Evolutionary conservation across 2,113 vertebrate species (phyloP), one percentile per base, ranked within the genome.

Genomic region (Charadrius vociferus): DNA sequence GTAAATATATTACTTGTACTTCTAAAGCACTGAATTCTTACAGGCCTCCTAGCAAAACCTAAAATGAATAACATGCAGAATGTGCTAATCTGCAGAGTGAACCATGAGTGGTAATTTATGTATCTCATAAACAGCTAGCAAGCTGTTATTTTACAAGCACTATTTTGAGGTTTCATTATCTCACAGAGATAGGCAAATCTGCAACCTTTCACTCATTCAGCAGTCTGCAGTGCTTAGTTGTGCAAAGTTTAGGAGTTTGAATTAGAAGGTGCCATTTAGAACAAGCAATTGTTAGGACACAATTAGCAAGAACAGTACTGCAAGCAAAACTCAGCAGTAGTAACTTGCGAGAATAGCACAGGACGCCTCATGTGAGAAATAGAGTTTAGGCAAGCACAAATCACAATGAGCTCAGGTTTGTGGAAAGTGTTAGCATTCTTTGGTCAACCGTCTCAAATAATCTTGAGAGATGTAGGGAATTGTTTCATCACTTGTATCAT

Each of bases 151-250:
- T 95, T 94, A 75, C 78, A 84, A 84, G 73, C 53, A 73, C 89
- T 97, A 77, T 97, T 97, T 95, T 90, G 84, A 90, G 78, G 50
- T 87, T 95, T 82, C 66, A 89, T 94, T 95, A 95, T 95, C 88
- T 96, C 83, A 63, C 47, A 93, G 77, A 97, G 73, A 94, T 81
- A 79, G 62, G 84, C 53, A 91, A 94, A 95, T 94, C 63, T 94
- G 89, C 89, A 93, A 90, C 63, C 89, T 95, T 95, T 90, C 91
- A 83, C 84, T 96, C 93, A 93, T 91, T 85, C 89, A 95, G 83
- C 95, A 96, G 32, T 91, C 81, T 90, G 32, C 53, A 90, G 62
- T 73, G 63, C 78, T 91, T 91, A 91, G 74, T 70, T 80, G 32
- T 93, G 67, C 74, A 80, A 78, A 86, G 78, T 82, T 94, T n/a